These are phyloP conservation scores for Takifugu flavidus DNA, from an alignment of 2,113 vertebrate species.

Conservation along the genomic window DNA sequence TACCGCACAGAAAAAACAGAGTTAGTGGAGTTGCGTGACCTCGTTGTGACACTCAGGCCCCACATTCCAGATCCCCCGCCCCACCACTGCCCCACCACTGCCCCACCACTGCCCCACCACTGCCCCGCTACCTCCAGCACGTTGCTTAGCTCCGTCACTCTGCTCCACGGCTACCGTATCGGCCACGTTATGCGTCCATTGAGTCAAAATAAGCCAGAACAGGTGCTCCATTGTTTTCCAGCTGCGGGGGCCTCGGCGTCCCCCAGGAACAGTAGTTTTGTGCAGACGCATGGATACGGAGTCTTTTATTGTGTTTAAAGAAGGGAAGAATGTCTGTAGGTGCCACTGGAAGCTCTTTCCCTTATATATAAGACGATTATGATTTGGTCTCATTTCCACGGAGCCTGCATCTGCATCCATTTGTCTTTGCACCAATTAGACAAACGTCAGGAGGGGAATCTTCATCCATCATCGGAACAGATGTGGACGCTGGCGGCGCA, in stretches of 20 bases:
- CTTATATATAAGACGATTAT: too few species aligned
- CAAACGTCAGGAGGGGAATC: not conserved
- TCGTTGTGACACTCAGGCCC: conserved; percentile 15
- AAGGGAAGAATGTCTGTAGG: conserved; percentile 5
- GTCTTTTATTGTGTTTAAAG: conserved; percentile 29
- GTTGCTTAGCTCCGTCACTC: conserved; percentile 20
- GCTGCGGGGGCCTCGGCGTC: conserved; percentile 12
- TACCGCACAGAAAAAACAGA: conserved; percentile 1
- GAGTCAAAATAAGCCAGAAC: conserved; percentile 44
- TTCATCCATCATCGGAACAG: not conserved
- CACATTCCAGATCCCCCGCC: conserved; percentile 25
- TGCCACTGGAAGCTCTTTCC: too few species aligned
- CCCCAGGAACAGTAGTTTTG: conserved; percentile 19
- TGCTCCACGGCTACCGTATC: conserved; percentile 14
- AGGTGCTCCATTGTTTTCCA: conserved; percentile 59
- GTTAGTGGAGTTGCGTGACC: conserved; percentile 13
- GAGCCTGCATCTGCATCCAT: not conserved
- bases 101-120: not conserved
- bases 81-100: not conserved
- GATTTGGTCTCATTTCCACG: not conserved
- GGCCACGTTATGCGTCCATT: conserved; percentile 35
- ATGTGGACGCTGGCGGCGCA: not conserved
- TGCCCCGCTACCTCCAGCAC: not conserved
- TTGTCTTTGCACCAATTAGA: not conserved
- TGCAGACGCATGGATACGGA: not conserved